A percentile compares a stretch with the other conserved stretches of the same genome.
These are phyloP conservation scores for Phortica okadai DNA, from an alignment of 2,888 invertebrate species.

Conservation along the genomic window DNA sequence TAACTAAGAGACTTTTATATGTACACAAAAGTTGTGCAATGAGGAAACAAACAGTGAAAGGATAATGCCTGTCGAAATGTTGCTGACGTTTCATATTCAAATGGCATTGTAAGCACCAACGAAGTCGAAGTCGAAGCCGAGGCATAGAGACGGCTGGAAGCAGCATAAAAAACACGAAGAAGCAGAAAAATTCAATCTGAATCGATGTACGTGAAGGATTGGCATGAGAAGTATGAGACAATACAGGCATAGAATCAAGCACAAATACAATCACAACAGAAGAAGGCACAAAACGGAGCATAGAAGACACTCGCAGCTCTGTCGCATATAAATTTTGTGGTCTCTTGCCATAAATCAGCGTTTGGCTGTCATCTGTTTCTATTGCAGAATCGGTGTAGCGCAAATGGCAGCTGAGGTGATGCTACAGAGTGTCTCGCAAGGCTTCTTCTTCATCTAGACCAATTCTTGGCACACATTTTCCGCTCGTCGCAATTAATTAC, in stretches of 20 bases:
- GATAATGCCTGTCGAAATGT: constrained; percentile 59
- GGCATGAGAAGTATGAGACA: constrained; percentile 1
- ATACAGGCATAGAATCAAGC: too few relatives aligned
- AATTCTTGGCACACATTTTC: constrained; percentile 55
- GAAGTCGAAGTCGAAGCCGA: constrained; percentile 48
- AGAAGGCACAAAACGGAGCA: constrained; percentile 5
- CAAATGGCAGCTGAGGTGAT: constrained; percentile 16
- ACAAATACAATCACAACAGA: neutral
- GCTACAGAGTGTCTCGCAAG: neutral
- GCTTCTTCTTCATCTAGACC: neutral
- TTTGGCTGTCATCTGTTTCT: constrained; percentile 69
- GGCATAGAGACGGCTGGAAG: constrained; percentile 35
- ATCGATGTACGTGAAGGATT: neutral
- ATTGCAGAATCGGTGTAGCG: constrained; percentile 58
- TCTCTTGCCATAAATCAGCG: constrained; percentile 71
- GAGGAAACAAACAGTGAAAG: constrained; percentile 29
- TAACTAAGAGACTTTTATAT: neutral
- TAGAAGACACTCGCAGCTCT: constrained; percentile 47
- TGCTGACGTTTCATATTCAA: constrained; percentile 74
- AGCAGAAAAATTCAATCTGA: neutral
- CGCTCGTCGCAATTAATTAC: constrained; percentile 63
- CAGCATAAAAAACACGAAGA: neutral
- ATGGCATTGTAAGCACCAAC: constrained; percentile 43
- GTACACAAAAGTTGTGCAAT: neutral
- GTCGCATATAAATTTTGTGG: constrained; percentile 72